phyloP scores from a whole-genome alignment of 2,797 vertebrate species.

The Petrocephalus schoutedeni region DNA sequence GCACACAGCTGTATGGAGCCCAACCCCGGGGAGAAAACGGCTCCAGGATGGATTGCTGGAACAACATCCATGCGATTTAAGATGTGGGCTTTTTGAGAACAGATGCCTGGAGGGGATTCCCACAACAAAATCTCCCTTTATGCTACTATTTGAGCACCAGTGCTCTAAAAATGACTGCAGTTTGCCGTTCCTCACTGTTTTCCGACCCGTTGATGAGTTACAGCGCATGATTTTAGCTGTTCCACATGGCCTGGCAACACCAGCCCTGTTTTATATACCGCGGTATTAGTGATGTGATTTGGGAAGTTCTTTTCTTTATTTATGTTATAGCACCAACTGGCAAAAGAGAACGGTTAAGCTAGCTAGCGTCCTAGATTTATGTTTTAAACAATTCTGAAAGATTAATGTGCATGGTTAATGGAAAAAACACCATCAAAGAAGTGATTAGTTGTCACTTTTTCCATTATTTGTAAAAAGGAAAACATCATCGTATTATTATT shows the following conservation, averaged over 20 bases:
- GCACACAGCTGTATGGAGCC: neutral
- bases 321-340: neutral
- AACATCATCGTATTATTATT: neutral
- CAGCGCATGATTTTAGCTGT: neutral
- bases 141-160: neutral
- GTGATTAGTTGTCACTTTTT: neutral
- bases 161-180: neutral
- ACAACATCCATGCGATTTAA: neutral
- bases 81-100: neutral
- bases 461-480: neutral
- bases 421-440: neutral
- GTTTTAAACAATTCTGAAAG: neutral
- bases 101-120: neutral
- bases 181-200: neutral
- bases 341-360: neutral
- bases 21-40: too few species aligned
- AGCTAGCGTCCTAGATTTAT: neutral
- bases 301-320: neutral
- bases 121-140: neutral
- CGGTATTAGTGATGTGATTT: neutral
- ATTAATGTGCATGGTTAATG: neutral
- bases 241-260: neutral
- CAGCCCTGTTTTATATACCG: neutral
- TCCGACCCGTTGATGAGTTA: neutral
- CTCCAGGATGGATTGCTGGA: neutral